phyloP scores from a whole-genome alignment of 1,140 invertebrate species.

The Geopemphigus sp. region DNA sequence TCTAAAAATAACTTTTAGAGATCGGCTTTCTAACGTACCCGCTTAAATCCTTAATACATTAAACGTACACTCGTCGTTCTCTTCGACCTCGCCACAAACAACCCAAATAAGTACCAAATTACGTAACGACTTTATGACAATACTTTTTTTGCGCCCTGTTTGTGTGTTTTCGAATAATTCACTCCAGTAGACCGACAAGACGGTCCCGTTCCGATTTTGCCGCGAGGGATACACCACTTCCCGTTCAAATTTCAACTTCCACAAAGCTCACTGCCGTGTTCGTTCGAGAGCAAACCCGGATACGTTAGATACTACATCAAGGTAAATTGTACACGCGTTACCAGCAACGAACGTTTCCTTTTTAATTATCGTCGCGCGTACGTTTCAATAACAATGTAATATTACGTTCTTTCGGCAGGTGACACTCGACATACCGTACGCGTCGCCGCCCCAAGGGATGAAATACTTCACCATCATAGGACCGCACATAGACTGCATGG shows the following conservation, averaged over 20 bases:
- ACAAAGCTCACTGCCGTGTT: constrained; percentile 74
- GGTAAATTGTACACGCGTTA: constrained; percentile 55
- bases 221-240: constrained; percentile 72
- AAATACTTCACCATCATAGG: constrained; percentile 84
- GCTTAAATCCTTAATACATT: too few species aligned
- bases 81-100: too few species aligned
- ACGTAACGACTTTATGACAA: too few species aligned
- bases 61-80: too few species aligned
- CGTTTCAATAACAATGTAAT: neutral
- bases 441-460: constrained; percentile 79
- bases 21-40: too few species aligned
- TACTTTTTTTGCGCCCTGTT: too few species aligned
- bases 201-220: constrained; percentile 71
- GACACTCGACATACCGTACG: constrained; percentile 78
- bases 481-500: constrained; percentile 83
- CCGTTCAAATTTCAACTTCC: constrained; percentile 76
- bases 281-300: constrained; percentile 76
- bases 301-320: constrained; percentile 79
- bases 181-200: constrained; percentile 62
- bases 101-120: too few species aligned
- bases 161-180: too few species aligned
- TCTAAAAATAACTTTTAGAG: too few species aligned
- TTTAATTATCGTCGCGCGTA: neutral
- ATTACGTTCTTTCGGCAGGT: constrained; percentile 57
- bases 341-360: neutral